Conservation (phyloP, 2,888 invertebrate genomes). For the Pristionchus arcanus region DNA sequence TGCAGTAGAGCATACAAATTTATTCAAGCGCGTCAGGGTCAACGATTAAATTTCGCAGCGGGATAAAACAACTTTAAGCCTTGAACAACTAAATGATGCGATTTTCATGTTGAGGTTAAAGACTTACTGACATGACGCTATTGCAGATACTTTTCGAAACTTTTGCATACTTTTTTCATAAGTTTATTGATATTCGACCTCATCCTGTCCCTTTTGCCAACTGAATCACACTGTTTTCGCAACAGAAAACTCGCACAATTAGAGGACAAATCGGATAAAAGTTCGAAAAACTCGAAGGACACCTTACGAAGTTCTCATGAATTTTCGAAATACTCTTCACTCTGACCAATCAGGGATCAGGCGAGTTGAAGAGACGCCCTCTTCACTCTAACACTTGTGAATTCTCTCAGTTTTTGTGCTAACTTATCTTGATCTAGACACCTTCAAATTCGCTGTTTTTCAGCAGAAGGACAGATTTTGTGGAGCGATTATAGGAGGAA, state of each 20-base stretch:
- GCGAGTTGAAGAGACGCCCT: no score
- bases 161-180: no score
- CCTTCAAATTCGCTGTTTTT: neutral
- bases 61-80: no score
- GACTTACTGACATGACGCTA: no score
- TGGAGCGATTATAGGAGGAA: neutral
- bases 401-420: neutral
- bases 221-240: no score
- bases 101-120: neutral
- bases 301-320: neutral
- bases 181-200: no score
- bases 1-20: neutral
- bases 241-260: neutral
- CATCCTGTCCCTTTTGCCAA: no score
- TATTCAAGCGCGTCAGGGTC: constrained; percentile 3
- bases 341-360: no score
- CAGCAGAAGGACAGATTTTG: neutral
- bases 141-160: no score
- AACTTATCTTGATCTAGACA: neutral
- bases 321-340: neutral
- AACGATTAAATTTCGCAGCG: neutral
- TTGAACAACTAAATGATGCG: no score
- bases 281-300: neutral
- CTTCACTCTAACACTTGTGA: neutral
- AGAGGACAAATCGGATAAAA: neutral